Conservation (phyloP, 2,797 vertebrate genomes). For the Oophaga sylvatica region DNA sequence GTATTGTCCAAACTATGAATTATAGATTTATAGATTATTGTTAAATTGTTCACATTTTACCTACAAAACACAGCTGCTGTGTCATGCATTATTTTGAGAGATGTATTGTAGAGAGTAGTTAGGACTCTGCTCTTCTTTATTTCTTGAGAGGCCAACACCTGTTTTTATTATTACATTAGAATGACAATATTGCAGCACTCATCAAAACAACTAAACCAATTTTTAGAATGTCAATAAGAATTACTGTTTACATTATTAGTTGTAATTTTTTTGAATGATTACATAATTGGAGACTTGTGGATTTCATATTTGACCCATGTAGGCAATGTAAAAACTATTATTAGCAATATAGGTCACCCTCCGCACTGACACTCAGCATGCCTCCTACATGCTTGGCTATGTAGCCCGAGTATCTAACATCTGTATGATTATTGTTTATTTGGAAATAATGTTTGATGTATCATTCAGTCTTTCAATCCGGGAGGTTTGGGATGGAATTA, state of each 20-base stretch:
- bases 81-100: not conserved
- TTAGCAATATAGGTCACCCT: not conserved
- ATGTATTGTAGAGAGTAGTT: not conserved
- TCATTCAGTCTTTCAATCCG: slow-evolving; percentile 53
- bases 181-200: not conserved
- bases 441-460: slow-evolving; percentile 56
- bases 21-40: not conserved
- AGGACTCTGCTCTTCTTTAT: not conserved
- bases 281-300: not conserved
- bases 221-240: not conserved
- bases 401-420: slow-evolving; percentile 42
- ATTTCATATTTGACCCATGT: not conserved
- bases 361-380: not conserved
- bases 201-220: not conserved
- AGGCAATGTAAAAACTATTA: not conserved
- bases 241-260: not conserved
- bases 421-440: slow-evolving; percentile 58
- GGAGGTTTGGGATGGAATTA: slow-evolving; percentile 54
- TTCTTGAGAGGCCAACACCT: not conserved
- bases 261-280: not conserved
- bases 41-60: not conserved
- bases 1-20: not conserved
- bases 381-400: slow-evolving; percentile 23
- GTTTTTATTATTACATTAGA: not conserved
- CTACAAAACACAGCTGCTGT: not conserved